Evolutionary conservation across 2,888 invertebrate species (phyloP).

Genomic region (Noctua pronuba): DNA sequence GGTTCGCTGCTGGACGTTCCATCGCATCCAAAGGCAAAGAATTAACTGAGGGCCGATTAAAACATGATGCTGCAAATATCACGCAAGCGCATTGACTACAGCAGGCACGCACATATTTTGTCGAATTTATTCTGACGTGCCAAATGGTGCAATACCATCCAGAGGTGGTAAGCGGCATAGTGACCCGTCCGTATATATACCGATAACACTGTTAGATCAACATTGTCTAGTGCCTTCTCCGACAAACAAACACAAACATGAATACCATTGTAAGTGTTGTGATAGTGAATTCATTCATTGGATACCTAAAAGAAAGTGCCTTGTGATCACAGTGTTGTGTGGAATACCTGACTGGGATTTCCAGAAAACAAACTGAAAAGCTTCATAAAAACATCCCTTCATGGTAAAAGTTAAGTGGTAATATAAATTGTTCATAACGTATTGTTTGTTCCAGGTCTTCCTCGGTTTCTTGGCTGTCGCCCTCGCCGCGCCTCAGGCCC

Average conservation of each 20-base stretch:
- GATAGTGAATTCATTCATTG: slow-evolving; percentile 73
- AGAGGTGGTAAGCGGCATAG: slow-evolving; percentile 85
- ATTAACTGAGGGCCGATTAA: slow-evolving; percentile 61
- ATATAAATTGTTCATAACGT: slow-evolving; percentile 16
- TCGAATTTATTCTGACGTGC: slow-evolving; percentile 84
- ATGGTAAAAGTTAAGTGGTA: slow-evolving; percentile 10
- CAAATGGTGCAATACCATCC: slow-evolving; percentile 85
- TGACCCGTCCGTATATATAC: slow-evolving; percentile 86
- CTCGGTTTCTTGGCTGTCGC: slow-evolving; percentile 82
- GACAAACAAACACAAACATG: slow-evolving; percentile 85
- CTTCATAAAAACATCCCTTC: not conserved
- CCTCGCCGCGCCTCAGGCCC: slow-evolving; percentile 82
- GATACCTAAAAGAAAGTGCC: slow-evolving; percentile 66
- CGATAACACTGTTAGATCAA: slow-evolving; percentile 85
- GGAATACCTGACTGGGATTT: slow-evolving; percentile 42
- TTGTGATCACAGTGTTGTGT: slow-evolving; percentile 60
- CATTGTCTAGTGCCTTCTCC: slow-evolving; percentile 87
- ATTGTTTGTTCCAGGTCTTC: slow-evolving; percentile 81
- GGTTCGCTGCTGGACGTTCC: slow-evolving; percentile 17
- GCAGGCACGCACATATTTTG: slow-evolving; percentile 81
- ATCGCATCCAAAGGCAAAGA: slow-evolving; percentile 41
- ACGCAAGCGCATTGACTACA: slow-evolving; percentile 77
- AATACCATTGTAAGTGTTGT: slow-evolving; percentile 88
- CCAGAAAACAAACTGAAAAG: not conserved
- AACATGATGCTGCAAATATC: slow-evolving; percentile 72